Evolutionary conservation across 2,797 vertebrate species (phyloP).

Genomic region (Bradypus variegatus): DNA sequence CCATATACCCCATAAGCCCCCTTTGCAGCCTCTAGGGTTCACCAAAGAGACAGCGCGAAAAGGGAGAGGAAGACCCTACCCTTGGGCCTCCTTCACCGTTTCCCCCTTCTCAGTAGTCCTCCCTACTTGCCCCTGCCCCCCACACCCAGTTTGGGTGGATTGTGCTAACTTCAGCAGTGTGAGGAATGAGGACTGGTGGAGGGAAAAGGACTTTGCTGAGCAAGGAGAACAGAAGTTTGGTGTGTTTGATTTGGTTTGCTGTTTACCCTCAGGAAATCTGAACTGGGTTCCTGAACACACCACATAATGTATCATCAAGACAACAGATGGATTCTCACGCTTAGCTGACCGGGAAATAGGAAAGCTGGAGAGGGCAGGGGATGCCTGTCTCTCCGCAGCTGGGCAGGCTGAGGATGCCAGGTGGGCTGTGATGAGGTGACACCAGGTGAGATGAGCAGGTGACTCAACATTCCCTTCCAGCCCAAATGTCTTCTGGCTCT

Average conservation of each 20-base stretch:
- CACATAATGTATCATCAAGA: conserved; percentile 52
- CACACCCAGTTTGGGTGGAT: not conserved
- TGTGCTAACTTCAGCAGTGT: conserved; percentile 15
- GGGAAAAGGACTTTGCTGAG: not conserved
- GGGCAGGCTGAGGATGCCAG: not conserved
- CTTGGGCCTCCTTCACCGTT: not conserved
- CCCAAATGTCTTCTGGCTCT: not conserved
- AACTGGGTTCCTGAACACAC: conserved; percentile 36
- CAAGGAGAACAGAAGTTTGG: conserved; percentile 8
- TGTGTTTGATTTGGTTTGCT: conserved; percentile 39
- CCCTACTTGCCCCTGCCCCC: not conserved
- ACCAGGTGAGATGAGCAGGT: not conserved
- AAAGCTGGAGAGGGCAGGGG: not conserved
- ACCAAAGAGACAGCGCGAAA: not conserved
- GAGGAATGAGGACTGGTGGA: not conserved
- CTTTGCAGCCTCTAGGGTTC: not conserved
- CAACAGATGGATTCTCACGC: not conserved
- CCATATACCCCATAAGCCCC: not conserved
- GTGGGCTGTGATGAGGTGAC: not conserved
- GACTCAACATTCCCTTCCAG: not conserved
- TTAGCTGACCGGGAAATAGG: not conserved
- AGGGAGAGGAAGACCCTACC: not conserved
- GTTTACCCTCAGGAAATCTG: conserved; percentile 46
- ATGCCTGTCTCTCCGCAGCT: not conserved
- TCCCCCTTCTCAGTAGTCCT: not conserved